Conservation (phyloP, 2,888 invertebrate species). For the Drosophila niveifrons region DNA sequence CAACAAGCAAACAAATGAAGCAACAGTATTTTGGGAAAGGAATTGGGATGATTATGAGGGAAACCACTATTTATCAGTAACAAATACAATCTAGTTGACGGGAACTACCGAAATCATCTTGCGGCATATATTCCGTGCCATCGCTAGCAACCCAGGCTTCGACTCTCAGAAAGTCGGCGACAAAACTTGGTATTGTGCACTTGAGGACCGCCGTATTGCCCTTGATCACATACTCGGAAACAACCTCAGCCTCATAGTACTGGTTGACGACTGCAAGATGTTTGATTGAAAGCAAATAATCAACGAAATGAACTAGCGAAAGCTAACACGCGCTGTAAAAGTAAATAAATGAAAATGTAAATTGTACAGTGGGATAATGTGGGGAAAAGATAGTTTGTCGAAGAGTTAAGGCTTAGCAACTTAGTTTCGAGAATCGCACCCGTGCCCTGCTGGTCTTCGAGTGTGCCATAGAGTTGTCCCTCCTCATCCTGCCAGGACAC, state of each 20-base stretch:
- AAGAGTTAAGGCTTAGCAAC: neutral
- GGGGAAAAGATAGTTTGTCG: slow-evolving; percentile 2
- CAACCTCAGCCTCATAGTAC: slow-evolving; percentile 94
- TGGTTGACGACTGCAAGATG: slow-evolving; percentile 91
- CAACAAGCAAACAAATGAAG: slow-evolving; percentile 6
- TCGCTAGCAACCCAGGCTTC: slow-evolving; percentile 91
- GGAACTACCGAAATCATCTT: slow-evolving; percentile 90
- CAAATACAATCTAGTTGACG: neutral
- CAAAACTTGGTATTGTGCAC: slow-evolving; percentile 95
- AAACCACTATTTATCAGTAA: slow-evolving; percentile 24
- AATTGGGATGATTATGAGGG: slow-evolving; percentile 1
- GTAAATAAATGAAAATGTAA: slow-evolving; percentile 21
- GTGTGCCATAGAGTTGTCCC: slow-evolving; percentile 83
- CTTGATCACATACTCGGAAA: slow-evolving; percentile 95
- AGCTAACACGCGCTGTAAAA: slow-evolving; percentile 16
- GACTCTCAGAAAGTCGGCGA: slow-evolving; percentile 95
- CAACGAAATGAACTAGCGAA: neutral
- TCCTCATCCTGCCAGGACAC: slow-evolving; percentile 90
- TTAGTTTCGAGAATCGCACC: slow-evolving; percentile 50
- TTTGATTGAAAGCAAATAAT: neutral
- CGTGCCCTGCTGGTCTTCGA: slow-evolving; percentile 80
- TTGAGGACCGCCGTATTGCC: slow-evolving; percentile 95
- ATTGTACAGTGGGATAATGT: neutral
- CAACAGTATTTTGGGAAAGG: slow-evolving; percentile 3
- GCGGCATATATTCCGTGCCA: slow-evolving; percentile 90